Evolutionary conservation across 2,797 vertebrate genomes (phyloP), one percentile per base, ranked within the genome.

Genomic region (Eulemur albifrons): DNA sequence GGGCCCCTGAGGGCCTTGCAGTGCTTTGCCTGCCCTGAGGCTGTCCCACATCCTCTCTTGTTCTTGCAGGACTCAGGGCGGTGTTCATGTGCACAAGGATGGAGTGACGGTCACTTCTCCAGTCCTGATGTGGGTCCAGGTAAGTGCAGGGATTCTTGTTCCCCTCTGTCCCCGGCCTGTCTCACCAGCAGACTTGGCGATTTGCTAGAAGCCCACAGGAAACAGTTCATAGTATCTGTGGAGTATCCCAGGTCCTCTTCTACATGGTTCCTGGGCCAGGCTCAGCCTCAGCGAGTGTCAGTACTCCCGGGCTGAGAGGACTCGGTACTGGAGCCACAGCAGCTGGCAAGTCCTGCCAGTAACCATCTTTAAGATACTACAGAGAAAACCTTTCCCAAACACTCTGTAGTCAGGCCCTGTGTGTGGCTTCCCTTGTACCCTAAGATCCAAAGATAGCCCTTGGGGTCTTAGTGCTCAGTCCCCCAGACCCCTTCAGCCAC

Each of bases 111-210:
- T 99, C 94, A 99, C 99, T 67, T 99, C 99, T 91, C 99, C 99
- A 0, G 99, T 99, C 30, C 98, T 99, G 59, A 99, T 99, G 99
- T 99, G 99, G 99, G 98, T 99, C 90, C 99, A 99, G 99, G 99
- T 99, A 98, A 95, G 97, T 94, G 43, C 1, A 20, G 61, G n/a
- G 25, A 40, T 32, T 35, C 40, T 72, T 48, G 21, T 50, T 50
- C 84, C 38, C 69, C 38, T 32, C 52, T 20, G 21, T 82, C 72
- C 35, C 52, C 50, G 21, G 27, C 21, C 57, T 4, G 20, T 32
- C 89, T 96, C 21, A 27, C 82, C 32, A 21, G 43, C 8, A 50
- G 12, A 63, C 18, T 17, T 72, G 1, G 65, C 2, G 3, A 63
- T 54, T 91, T 84, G 20, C 69, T 65, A 6, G 80, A 90, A 48